Conservation (phyloP, 2,113 vertebrate genomes). For the Taxidea taxus region DNA sequence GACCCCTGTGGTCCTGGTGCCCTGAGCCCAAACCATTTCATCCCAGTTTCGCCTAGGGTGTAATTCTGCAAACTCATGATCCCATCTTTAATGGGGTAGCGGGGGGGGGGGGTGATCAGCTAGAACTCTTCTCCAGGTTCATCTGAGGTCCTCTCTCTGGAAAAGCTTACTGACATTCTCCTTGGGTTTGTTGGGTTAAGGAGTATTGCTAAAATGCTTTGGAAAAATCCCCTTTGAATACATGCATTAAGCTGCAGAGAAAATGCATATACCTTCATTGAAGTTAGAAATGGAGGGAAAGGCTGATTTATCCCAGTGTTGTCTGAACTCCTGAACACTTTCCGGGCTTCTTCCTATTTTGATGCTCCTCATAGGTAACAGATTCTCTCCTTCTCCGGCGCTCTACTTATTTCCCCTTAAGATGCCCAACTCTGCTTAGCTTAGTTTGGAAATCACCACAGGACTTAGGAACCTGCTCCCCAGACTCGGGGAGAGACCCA, state of each 20-base stretch:
- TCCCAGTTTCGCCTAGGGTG: neutral
- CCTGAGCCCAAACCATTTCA: neutral
- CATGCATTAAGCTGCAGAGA: neutral
- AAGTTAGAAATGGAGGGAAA: too few relatives aligned
- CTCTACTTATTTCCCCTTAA: neutral
- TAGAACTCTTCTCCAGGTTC: neutral
- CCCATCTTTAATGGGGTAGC: neutral
- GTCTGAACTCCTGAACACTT: neutral
- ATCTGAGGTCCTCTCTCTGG: neutral
- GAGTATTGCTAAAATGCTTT: neutral
- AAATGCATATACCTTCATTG: rapidly evolving
- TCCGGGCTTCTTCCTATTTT: too few relatives aligned
- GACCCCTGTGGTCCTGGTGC: neutral
- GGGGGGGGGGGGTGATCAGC: neutral
- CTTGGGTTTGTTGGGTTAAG: neutral
- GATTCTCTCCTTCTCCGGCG: neutral
- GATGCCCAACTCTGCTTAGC: neutral
- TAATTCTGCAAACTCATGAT: neutral
- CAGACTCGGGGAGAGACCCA: rapidly evolving
- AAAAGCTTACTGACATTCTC: neutral
- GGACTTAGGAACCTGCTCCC: neutral
- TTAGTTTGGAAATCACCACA: neutral
- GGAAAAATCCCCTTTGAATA: neutral
- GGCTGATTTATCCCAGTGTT: neutral
- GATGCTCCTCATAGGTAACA: rapidly evolving